Percentiles rank a stretch among this genome's conserved stretches.
These are phyloP conservation scores for Grantiella picta DNA, from an alignment of 2,113 vertebrate species.

Conservation along the genomic window DNA sequence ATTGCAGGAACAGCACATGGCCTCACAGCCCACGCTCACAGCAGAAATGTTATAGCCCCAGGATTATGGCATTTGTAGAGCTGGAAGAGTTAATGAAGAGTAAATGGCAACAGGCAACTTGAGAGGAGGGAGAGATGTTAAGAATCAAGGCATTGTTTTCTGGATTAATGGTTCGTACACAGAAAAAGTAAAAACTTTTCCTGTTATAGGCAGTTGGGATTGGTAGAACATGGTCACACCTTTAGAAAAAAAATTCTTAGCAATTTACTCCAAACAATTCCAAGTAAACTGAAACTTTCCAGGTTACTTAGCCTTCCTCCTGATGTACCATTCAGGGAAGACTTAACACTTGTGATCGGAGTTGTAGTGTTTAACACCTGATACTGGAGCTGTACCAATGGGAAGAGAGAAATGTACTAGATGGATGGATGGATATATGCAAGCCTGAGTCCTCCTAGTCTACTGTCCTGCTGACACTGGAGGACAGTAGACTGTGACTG, in stretches of 20 bases:
- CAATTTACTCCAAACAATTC: constrained; percentile 14
- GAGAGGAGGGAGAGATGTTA: constrained; percentile 28
- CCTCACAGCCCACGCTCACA: not conserved
- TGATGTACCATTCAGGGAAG: not conserved
- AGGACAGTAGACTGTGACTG: not conserved
- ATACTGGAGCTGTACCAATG: not conserved
- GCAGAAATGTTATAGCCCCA: not conserved
- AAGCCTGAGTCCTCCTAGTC: not conserved
- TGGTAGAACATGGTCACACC: constrained; percentile 4
- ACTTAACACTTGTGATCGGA: not conserved
- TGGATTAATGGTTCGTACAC: constrained; percentile 16
- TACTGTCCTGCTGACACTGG: not conserved
- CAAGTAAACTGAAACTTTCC: not conserved
- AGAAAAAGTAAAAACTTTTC: constrained; percentile 32
- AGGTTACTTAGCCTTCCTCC: not conserved
- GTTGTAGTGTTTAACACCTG: not conserved
- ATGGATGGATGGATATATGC: not conserved
- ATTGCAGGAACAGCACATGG: not conserved
- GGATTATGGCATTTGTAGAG: not conserved
- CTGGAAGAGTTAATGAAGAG: constrained; percentile 41
- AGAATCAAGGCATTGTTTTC: constrained; percentile 40
- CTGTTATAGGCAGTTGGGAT: constrained; percentile 16
- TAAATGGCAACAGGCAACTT: constrained; percentile 18
- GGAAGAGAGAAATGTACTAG: not conserved
- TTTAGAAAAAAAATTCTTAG: not conserved